Conservation (phyloP, 1,140 invertebrate genomes). For the Penaeus chinensis region DNA sequence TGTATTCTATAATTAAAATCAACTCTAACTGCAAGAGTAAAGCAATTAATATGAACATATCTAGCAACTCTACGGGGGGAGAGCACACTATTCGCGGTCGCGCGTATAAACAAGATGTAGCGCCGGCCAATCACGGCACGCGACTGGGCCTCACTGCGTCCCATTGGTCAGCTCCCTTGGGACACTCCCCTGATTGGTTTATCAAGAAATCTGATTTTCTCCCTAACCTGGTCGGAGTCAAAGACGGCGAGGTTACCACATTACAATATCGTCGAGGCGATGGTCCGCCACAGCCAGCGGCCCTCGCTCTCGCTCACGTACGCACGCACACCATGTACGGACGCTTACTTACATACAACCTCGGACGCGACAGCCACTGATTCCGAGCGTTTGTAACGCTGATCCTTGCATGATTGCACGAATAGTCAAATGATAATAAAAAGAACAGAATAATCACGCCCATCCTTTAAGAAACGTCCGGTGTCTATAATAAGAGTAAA, state of each 20-base stretch:
- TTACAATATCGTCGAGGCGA: slow-evolving; percentile 22
- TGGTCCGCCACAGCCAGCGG: neutral
- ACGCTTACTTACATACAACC: no score
- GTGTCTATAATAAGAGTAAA: no score
- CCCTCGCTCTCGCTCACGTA: neutral
- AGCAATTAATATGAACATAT: neutral
- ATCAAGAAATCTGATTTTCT: slow-evolving; percentile 53
- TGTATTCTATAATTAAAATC: no score
- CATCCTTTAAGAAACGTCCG: no score
- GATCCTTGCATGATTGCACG: no score
- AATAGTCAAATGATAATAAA: no score
- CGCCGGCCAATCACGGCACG: slow-evolving; percentile 41
- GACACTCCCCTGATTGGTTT: slow-evolving; percentile 49
- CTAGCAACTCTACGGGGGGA: neutral
- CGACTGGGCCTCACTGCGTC: slow-evolving; percentile 1
- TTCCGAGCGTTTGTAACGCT: no score
- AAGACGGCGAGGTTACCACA: slow-evolving; percentile 36
- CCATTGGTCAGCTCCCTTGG: slow-evolving; percentile 54
- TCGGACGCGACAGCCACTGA: no score
- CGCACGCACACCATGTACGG: no score
- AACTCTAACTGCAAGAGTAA: no score
- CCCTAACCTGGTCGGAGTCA: slow-evolving; percentile 28
- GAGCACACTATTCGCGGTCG: slow-evolving; percentile 35
- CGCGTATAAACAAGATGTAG: slow-evolving; percentile 50
- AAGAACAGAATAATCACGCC: no score